Evolutionary conservation across 1,140 invertebrate genomes (phyloP), one percentile per base, ranked within the genome.

Genomic region (Bombyx mandarina): DNA sequence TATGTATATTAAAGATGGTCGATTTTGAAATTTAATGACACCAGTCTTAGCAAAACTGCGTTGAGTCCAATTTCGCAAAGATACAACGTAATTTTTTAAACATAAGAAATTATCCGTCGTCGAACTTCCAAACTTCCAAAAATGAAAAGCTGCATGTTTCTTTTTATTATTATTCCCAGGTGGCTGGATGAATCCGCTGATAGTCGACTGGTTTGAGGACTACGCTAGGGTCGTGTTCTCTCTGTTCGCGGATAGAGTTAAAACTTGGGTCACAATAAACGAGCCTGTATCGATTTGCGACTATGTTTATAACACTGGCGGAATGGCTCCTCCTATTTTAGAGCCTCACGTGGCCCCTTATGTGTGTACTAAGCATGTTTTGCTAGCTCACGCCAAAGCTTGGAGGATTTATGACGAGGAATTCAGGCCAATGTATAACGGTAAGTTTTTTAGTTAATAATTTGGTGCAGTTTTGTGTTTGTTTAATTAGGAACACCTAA

Each of bases 151-250:
- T n/a, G 3, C 35, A 59, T n/a, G 6, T 54, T 45, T 45, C 10
- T 8, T 8, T 45, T 3, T 18, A 12, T 50, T 9, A 52, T 70
- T 75, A 81, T 54, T 59, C 22, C 9, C 89, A 54, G 91, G 91
- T 6, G 90, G 90, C 0, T 91, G 91, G 88, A 61, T 82, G 0
- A 91, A 90, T 62, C 62, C 74, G 0, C 53, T 77, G 4, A 86
- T 90, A 18, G 67, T 82, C 0, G 70, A 83, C 51, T 87, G 73
- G 63, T 88, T 83, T 54, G 73, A 59, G 56, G 83, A 78, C 50
- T 88, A 85, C 64, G 79, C 79, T 0, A 59, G 67, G 45, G 54
- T 89, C 3, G 58, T 79, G 5, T 88, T 79, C 60, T 51, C 63
- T 6, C 54, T 70, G 3, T 88, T 77, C 63, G 88, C 74, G 3